Conservation (phyloP, 2,797 vertebrate genomes). For the Varecia variegata region DNA sequence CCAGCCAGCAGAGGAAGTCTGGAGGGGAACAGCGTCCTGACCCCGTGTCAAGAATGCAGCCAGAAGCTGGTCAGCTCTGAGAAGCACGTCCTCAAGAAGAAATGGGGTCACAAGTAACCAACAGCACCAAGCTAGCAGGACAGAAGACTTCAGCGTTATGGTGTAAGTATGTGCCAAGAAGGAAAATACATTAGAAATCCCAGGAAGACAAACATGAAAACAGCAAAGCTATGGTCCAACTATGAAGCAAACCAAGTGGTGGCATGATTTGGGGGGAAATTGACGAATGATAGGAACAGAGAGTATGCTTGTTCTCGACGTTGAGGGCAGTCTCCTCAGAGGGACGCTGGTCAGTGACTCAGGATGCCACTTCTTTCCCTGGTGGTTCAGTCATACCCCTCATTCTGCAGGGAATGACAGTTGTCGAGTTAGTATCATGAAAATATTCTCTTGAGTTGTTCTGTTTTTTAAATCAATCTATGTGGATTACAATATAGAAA, state of each 20-base stretch:
- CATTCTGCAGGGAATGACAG: neutral
- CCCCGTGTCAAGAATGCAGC: no score
- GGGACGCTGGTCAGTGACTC: neutral
- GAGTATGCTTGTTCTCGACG: neutral
- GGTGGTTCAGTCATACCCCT: neutral
- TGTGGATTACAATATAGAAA: neutral
- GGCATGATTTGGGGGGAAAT: neutral
- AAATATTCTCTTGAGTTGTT: no score
- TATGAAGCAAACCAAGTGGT: neutral
- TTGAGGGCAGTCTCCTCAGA: neutral
- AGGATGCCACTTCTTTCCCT: rapidly evolving
- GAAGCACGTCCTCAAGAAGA: neutral
- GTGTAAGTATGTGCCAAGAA: neutral
- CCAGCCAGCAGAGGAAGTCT: neutral
- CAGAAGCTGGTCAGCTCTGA: neutral
- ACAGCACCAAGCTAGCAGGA: neutral
- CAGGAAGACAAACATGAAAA: neutral
- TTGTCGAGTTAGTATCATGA: neutral
- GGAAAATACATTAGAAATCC: neutral
- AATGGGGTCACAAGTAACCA: neutral
- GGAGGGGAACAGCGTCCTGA: neutral
- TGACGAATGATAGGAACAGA: neutral
- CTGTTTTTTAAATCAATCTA: neutral
- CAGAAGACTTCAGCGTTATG: neutral
- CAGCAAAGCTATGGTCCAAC: neutral